phyloP scores from a whole-genome alignment of 2,888 invertebrate genomes.

The Drosophila anomalata region DNA sequence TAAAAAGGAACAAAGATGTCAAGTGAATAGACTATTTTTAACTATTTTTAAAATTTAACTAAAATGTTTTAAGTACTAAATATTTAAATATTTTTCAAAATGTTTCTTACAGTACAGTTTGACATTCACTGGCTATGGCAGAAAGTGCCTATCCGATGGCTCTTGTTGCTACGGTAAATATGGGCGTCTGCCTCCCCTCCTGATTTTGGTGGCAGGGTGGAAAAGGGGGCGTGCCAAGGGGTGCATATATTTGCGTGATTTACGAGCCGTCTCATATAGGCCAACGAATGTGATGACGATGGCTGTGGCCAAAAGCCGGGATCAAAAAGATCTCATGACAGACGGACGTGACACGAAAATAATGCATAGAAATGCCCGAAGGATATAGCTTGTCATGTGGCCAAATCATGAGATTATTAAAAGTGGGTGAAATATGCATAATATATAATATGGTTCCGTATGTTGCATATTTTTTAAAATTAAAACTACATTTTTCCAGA shows the following conservation, averaged over 20 bases:
- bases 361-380: not conserved
- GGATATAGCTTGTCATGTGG: slow-evolving; percentile 2
- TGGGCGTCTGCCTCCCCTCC: slow-evolving; percentile 20
- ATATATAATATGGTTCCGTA: not conserved
- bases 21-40: too few relatives aligned
- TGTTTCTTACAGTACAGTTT: slow-evolving; percentile 6
- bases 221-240: slow-evolving; percentile 50
- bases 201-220: slow-evolving; percentile 4
- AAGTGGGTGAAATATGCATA: not conserved
- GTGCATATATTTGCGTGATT: slow-evolving; percentile 79
- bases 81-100: not conserved
- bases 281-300: slow-evolving; percentile 26
- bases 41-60: too few relatives aligned
- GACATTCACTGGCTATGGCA: slow-evolving; percentile 35
- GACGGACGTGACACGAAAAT: slow-evolving; percentile 25
- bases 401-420: not conserved
- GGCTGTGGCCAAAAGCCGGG: slow-evolving; percentile 20
- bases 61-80: too few relatives aligned
- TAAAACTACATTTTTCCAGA: not conserved
- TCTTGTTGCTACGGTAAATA: slow-evolving; percentile 42
- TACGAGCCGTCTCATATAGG: slow-evolving; percentile 72
- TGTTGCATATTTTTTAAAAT: not conserved
- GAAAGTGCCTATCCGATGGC: slow-evolving; percentile 64
- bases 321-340: slow-evolving; percentile 16
- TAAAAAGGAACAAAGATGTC: too few relatives aligned